Conservation (phyloP, 2,797 vertebrate species). For the Platalea minor region DNA sequence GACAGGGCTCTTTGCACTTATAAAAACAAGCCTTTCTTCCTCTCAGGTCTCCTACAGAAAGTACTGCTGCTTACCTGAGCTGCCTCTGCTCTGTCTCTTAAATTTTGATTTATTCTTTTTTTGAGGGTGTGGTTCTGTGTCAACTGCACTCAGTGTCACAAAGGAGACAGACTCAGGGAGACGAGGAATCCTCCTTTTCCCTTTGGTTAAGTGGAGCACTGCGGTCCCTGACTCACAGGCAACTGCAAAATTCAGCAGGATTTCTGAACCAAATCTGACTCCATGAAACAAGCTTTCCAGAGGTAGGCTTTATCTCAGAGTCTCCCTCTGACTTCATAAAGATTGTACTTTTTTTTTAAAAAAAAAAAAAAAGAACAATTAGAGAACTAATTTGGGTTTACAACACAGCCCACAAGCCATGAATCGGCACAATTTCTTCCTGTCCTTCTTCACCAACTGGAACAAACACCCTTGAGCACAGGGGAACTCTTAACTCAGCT, state of each 20-base stretch:
- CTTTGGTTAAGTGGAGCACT: not conserved
- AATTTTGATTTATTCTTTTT: not conserved
- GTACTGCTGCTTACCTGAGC: not conserved
- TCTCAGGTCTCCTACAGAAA: not conserved
- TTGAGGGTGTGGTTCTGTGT: not conserved
- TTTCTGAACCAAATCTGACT: not conserved
- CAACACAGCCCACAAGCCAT: not conserved
- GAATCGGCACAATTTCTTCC: not conserved
- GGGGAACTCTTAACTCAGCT: not conserved
- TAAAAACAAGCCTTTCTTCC: not conserved
- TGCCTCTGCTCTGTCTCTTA: not conserved
- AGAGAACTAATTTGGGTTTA: not conserved
- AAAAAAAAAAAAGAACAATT: not conserved
- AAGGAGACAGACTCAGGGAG: not conserved
- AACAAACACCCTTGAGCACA: not conserved
- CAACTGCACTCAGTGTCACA: not conserved
- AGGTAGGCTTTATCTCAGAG: not conserved
- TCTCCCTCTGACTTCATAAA: not conserved
- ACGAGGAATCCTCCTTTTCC: not conserved
- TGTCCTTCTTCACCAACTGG: not conserved
- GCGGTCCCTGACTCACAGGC: not conserved
- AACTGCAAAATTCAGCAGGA: not conserved
- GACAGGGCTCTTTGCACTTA: not conserved
- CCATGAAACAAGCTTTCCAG: not conserved
- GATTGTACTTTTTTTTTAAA: not conserved